Percentiles rank a stretch among this genome's conserved stretches.
phyloP scores from a whole-genome alignment of 2,797 vertebrate genomes.

The Sebastolobus altivelis region DNA sequence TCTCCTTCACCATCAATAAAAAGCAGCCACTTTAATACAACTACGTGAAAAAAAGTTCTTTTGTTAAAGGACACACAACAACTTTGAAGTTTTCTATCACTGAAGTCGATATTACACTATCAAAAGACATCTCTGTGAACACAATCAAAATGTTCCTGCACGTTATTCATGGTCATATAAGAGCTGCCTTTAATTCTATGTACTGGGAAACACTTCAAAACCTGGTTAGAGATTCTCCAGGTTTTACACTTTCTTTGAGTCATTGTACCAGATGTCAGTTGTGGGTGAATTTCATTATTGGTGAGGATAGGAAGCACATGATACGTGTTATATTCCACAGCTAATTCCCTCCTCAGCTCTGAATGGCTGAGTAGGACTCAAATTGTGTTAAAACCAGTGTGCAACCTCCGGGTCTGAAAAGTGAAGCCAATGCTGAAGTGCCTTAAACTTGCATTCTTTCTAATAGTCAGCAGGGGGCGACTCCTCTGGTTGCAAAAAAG shows the following conservation, averaged over 20 bases:
- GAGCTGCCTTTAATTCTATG: background rate
- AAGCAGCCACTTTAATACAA: background rate
- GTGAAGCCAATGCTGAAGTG: background rate
- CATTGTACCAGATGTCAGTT: slow-evolving; percentile 2
- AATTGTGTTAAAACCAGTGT: background rate
- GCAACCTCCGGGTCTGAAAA: background rate
- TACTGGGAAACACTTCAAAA: background rate
- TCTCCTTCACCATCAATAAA: background rate
- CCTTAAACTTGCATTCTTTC: too few relatives aligned
- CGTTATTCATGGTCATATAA: background rate
- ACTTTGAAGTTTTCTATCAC: background rate
- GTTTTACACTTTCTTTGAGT: background rate
- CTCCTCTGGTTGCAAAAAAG: too few relatives aligned
- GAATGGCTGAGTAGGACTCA: background rate
- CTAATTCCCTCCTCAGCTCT: background rate
- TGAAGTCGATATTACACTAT: background rate
- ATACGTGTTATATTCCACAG: slow-evolving; percentile 3
- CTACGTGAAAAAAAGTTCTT: background rate
- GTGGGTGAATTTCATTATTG: background rate
- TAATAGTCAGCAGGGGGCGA: too few relatives aligned
- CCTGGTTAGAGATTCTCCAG: background rate
- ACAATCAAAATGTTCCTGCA: background rate
- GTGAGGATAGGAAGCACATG: background rate
- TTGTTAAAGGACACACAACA: background rate
- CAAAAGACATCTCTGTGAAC: background rate